phyloP scores from a whole-genome alignment of 2,797 vertebrate genomes.

The Buceros bicornis region DNA sequence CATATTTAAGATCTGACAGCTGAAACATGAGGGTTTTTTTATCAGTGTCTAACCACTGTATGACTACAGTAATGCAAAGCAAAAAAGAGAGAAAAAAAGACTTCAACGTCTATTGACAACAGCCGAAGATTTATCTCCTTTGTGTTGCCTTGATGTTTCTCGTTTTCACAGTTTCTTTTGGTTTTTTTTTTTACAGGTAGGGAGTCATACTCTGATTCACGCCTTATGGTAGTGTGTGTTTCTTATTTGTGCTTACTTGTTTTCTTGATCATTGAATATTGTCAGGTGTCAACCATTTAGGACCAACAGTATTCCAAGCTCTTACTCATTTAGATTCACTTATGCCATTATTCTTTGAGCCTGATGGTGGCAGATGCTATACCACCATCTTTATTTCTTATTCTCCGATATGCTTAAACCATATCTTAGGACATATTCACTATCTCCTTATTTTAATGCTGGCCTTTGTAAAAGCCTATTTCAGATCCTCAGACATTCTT shows the following conservation, averaged over 20 bases:
- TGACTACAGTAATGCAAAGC: background rate
- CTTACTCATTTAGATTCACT: background rate
- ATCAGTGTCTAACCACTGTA: background rate
- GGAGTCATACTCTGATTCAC: background rate
- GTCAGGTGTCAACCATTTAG: background rate
- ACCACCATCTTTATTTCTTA: background rate
- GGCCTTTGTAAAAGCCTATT: background rate
- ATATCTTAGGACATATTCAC: background rate
- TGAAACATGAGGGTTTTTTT: slow-evolving; percentile 33
- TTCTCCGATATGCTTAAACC: background rate
- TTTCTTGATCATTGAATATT: background rate
- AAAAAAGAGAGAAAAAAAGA: background rate
- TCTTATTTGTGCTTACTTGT: background rate
- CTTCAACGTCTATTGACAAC: background rate
- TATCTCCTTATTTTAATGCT: slow-evolving; percentile 24
- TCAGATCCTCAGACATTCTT: slow-evolving; percentile 15
- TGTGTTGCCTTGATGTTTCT: background rate
- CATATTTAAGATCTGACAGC: slow-evolving; percentile 44
- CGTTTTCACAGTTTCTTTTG: background rate
- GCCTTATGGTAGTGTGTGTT: background rate
- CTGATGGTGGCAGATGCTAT: background rate
- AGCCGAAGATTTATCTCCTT: background rate
- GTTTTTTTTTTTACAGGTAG: background rate
- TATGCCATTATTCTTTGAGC: background rate
- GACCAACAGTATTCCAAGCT: background rate